phyloP scores from a whole-genome alignment of 2,113 vertebrate genomes.

The Dolichotis patagonum region DNA sequence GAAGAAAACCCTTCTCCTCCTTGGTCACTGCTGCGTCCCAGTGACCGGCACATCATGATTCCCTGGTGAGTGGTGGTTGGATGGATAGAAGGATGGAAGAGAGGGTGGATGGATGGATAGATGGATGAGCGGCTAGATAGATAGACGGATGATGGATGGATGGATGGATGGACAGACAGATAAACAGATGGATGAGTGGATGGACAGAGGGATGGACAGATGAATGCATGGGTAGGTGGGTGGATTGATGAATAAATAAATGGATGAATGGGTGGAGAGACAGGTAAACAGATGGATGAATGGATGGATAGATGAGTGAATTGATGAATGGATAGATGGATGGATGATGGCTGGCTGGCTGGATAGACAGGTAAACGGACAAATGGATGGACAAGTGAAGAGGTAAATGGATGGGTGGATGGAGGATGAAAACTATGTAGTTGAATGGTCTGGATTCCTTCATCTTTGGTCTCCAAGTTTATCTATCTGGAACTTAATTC shows the following conservation, averaged over 20 bases:
- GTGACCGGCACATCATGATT: neutral
- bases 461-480: neutral
- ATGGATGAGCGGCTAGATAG: too few relatives aligned
- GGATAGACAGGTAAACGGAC: too few relatives aligned
- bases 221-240: neutral
- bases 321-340: neutral
- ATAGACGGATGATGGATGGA: neutral
- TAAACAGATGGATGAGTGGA: accelerated
- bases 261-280: too few relatives aligned
- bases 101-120: neutral
- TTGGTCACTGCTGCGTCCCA: neutral
- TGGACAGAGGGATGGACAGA: neutral
- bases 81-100: neutral
- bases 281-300: neutral
- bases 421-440: neutral
- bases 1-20: neutral
- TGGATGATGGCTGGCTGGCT: too few relatives aligned
- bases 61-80: neutral
- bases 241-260: neutral
- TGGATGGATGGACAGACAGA: neutral
- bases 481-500: neutral
- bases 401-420: neutral
- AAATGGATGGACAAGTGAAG: neutral
- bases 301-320: neutral
- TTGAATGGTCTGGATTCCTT: neutral